Evolutionary conservation across 2,888 invertebrate genomes (phyloP).

Genomic region (Urechis unicinctus): DNA sequence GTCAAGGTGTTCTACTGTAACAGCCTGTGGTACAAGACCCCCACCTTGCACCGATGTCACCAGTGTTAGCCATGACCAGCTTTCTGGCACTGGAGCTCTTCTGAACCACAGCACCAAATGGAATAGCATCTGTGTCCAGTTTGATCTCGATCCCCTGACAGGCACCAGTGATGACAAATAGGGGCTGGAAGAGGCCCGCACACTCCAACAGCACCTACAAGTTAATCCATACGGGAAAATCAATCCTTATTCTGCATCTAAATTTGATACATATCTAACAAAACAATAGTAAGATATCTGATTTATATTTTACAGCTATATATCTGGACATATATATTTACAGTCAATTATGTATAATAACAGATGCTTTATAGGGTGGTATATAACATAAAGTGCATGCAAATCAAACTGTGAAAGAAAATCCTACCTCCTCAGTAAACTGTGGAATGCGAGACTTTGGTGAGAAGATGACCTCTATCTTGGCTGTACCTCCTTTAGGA

Average conservation of each 20-base stretch:
- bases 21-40: no score
- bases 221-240: no score
- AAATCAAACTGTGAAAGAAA: not conserved
- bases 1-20: no score
- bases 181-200: conserved; percentile 53
- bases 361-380: no score
- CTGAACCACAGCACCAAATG: conserved; percentile 56
- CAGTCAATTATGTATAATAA: no score
- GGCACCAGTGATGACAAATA: conserved; percentile 56
- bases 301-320: no score
- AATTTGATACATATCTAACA: no score
- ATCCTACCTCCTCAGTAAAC: conserved; percentile 47
- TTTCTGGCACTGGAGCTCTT: conserved; percentile 51
- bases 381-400: not conserved
- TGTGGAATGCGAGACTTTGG: conserved; percentile 43
- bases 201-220: conserved; percentile 54
- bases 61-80: conserved; percentile 55
- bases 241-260: no score
- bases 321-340: no score
- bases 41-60: conserved; percentile 58
- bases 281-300: no score
- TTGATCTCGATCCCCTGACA: conserved; percentile 55
- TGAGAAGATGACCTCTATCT: conserved; percentile 42
- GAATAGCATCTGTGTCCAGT: conserved; percentile 53
- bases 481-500: conserved; percentile 38